A percentile compares a stretch with the other conserved stretches of the same genome.
These are phyloP conservation scores for Conistra vaccinii DNA, from an alignment of 2,888 invertebrate species.

Conservation along the genomic window DNA sequence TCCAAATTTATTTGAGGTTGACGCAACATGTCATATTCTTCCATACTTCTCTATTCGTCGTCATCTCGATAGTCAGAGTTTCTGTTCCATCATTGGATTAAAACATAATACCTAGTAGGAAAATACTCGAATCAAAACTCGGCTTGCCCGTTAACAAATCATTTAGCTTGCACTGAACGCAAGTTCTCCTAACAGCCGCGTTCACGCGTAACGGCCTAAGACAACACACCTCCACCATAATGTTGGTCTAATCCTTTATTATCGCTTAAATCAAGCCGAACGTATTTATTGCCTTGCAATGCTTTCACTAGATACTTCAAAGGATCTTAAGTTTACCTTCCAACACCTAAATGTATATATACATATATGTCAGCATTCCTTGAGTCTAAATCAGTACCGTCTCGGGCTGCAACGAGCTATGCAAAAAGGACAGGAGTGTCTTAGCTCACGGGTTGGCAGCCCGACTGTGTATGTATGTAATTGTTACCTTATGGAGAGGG, in stretches of 20 bases:
- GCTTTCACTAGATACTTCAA: conserved; percentile 65
- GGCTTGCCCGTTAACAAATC: not conserved
- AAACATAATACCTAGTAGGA: no score
- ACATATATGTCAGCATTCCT: conserved; percentile 58
- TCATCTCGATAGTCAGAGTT: no score
- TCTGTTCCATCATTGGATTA: no score
- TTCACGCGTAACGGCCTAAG: conserved; percentile 1
- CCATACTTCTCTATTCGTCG: no score
- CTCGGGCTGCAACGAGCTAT: conserved; percentile 61
- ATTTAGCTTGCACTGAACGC: not conserved
- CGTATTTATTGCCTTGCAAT: conserved; percentile 54
- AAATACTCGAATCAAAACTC: no score
- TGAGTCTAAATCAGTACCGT: conserved; percentile 70
- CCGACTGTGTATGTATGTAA: conserved; percentile 24
- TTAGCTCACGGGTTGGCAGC: conserved; percentile 36
- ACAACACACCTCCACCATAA: conserved; percentile 24
- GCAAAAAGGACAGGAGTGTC: conserved; percentile 69
- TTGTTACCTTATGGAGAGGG: conserved; percentile 25
- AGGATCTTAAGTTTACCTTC: conserved; percentile 53
- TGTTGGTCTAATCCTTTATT: conserved; percentile 45
- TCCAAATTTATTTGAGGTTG: no score
- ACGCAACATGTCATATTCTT: no score
- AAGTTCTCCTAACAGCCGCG: not conserved
- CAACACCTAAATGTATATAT: conserved; percentile 26
- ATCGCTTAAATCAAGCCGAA: conserved; percentile 61